phyloP scores from a whole-genome alignment of 2,888 invertebrate genomes.

The Pandemis corylana region DNA sequence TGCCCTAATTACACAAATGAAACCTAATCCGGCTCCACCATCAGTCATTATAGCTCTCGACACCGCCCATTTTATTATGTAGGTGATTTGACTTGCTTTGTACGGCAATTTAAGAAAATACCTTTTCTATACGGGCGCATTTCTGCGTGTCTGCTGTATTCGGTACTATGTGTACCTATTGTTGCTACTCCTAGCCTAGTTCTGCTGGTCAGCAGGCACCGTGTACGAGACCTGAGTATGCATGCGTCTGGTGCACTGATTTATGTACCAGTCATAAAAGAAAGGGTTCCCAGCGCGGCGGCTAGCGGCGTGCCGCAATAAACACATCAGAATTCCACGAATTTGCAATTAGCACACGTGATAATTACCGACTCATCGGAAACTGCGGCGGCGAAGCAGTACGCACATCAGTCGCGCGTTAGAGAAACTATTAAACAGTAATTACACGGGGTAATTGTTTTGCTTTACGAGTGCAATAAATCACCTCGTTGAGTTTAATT shows the following conservation, averaged over 20 bases:
- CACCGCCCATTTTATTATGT: neutral
- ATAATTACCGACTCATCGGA: slow-evolving; percentile 34
- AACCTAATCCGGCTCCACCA: neutral
- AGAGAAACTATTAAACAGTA: neutral
- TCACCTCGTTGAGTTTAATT: neutral
- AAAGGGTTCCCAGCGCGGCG: neutral
- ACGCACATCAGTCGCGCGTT: neutral
- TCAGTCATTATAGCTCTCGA: neutral
- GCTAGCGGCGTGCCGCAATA: slow-evolving; percentile 2
- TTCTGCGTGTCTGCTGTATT: too few relatives aligned
- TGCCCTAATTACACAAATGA: neutral
- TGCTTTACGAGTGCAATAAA: slow-evolving; percentile 2
- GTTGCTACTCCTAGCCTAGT: too few relatives aligned
- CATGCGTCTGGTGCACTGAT: neutral
- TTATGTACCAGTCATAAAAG: neutral
- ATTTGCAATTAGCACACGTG: slow-evolving; percentile 20
- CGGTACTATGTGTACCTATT: too few relatives aligned
- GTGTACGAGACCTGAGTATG: neutral
- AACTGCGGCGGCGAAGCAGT: neutral
- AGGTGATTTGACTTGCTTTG: neutral
- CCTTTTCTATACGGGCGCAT: neutral
- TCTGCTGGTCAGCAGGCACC: neutral
- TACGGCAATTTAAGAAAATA: neutral
- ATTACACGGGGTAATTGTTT: neutral
- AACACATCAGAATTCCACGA: slow-evolving; percentile 13